These are phyloP conservation scores for Andrena fulva DNA, from an alignment of 2,888 invertebrate species.

Conservation along the genomic window DNA sequence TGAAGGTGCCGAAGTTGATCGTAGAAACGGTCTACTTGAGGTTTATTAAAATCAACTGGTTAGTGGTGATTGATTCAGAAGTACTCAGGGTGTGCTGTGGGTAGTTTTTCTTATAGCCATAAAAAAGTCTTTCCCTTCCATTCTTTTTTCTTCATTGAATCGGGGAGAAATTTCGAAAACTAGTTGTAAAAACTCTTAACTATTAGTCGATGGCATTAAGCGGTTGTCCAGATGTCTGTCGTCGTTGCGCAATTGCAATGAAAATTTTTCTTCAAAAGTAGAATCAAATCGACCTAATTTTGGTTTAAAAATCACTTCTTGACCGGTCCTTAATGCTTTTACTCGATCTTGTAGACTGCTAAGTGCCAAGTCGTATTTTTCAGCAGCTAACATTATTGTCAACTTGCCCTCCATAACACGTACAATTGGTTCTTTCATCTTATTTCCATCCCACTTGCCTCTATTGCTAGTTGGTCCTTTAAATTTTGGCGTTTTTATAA, in stretches of 20 bases:
- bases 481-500: background rate
- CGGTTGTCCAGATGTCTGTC: background rate
- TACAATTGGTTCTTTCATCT: background rate
- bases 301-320: background rate
- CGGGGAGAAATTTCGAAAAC: conserved; percentile 56
- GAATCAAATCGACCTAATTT: background rate
- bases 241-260: background rate
- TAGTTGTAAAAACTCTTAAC: conserved; percentile 18
- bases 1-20: background rate
- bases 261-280: background rate
- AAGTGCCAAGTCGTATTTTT: background rate
- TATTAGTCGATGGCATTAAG: background rate
- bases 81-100: background rate
- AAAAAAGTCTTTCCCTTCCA: conserved; percentile 63
- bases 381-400: background rate
- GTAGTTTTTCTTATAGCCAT: conserved; percentile 51
- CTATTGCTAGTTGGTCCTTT: background rate
- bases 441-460: background rate
- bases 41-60: conserved; percentile 57
- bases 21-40: conserved; percentile 39
- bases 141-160: conserved; percentile 56
- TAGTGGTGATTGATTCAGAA: conserved; percentile 45
- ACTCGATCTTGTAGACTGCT: background rate
- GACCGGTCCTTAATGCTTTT: background rate
- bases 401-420: background rate